Evolutionary conservation across 2,797 vertebrate genomes (phyloP), one percentile per base, ranked within the genome.

Genomic region (Acipenser transmontanus): DNA sequence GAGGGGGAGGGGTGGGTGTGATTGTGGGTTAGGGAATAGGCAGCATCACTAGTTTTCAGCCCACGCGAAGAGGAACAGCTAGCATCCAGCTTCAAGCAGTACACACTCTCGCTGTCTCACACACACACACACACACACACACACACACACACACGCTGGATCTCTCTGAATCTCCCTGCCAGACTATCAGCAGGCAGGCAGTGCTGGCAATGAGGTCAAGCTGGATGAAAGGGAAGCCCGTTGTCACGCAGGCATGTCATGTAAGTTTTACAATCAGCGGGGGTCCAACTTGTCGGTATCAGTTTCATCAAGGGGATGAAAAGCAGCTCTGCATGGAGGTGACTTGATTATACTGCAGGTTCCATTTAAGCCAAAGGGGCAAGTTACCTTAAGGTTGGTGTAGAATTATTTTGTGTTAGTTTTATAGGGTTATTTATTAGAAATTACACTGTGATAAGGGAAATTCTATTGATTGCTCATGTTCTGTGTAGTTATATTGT

Each of bases 21-120:
- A n/a, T 61, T 63, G 51, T 68, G 34, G 61, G 67, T 67, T 34
- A 57, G 60, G 66, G 59, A 68, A 71, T 64, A 56, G 47, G 67
- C 63, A 52, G 72, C 79, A 77, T 84, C 79, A 81, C 68, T 14
- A 74, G 80, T 81, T 79, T 76, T 81, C 80, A 72, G 79, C 79
- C 71, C 70, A 68, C 71, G 59, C 62, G 59, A 75, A 65, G 56
- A 13, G 17, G 51, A 54, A 56, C n/a, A 34, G 34, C 4, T 3
- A 34, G 34, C 34, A 34, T 34, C 34, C 34, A 34, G 34, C 34
- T 34, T 34, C n/a, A n/a, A 7, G 52, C 52, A 9, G 52, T 6
- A 54, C 52, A 54, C 52, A 3, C 52, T 9, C 52, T 9, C 51
- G 6, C 51, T 9, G 8, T 9, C 52, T 9, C 52, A 54, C 52